Evolutionary conservation across 2,113 vertebrate species (phyloP), one percentile per base, ranked within the genome.

Genomic region (Sapayoa aenigma): DNA sequence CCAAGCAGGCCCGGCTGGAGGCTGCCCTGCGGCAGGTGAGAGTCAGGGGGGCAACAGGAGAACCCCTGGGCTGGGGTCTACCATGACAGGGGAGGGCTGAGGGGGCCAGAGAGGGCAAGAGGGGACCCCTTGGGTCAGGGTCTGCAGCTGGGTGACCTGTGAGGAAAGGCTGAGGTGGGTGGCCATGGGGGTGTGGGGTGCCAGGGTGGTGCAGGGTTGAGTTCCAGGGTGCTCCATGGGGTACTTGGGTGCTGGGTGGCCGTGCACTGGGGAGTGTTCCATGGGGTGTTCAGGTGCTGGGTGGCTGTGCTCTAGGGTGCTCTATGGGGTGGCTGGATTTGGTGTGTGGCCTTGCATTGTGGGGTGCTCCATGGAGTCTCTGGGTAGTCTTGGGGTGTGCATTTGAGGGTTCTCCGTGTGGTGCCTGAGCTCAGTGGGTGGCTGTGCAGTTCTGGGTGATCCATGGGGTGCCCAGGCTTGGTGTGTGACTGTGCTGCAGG

Each of bases 1-100:
- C 97, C 96, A 98, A 98, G 78, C 99, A 99, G 89, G 98, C 96
- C 49, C 96, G 98, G 75, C 98, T 99, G 90, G 98, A 99, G 95
- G 97, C 95, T 1, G 97, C 98, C 0, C 97, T 99, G 35, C 96
- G 95, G 56, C 98, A 99, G 99, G 99, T 99, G 93, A 25, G 79
- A 28, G 30, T 9, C 14, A 11, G 7, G 30, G 42, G 25, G 59
- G 23, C 8, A 6, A 18, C 11, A 4, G 59, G 30, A 19, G 24
- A 10, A 5, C 18, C 31, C 18, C 56, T 4, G 3, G 21, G 4
- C 5, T 42, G 46, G 58, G 46, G 9, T 41, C 55, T 17, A 47
- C 15, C 44, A 19, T 1, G 28, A 8, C 9, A 6, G 11, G 9
- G 20, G 28, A 31, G 25, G 58, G 13, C 15, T 2, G 8, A 33